phyloP scores from a whole-genome alignment of 2,888 invertebrate genomes.

The Limnephilus auricula region DNA sequence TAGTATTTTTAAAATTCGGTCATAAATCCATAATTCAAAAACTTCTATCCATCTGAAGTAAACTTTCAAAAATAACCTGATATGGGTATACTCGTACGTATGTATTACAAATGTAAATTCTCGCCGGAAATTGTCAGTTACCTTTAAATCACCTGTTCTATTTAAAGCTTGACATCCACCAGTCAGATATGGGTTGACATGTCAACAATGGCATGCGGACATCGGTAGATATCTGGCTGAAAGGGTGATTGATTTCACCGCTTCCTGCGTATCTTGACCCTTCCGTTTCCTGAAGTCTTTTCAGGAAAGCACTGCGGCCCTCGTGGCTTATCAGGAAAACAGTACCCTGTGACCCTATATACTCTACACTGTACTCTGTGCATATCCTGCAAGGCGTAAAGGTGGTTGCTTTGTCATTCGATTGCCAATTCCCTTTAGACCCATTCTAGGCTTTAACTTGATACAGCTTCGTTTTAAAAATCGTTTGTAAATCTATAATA shows the following conservation, averaged over 20 bases:
- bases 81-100: not conserved
- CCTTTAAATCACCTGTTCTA: constrained; percentile 21
- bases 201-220: constrained; percentile 37
- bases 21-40: not conserved
- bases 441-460: not conserved
- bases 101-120: not conserved
- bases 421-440: not conserved
- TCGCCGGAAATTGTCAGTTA: not conserved
- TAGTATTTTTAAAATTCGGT: no score
- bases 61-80: not conserved
- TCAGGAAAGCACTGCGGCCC: constrained; percentile 25
- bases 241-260: constrained; percentile 61
- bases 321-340: constrained; percentile 53
- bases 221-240: constrained; percentile 42
- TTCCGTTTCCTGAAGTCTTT: constrained; percentile 57
- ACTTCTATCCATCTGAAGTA: not conserved
- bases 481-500: no score
- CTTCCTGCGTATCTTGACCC: constrained; percentile 57
- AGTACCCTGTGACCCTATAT: not conserved
- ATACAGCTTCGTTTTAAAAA: not conserved
- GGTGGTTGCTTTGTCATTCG: not conserved
- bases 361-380: no score
- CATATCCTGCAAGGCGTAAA: no score
- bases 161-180: not conserved
- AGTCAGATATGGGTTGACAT: constrained; percentile 41